A percentile compares a stretch with the other conserved stretches of the same genome.
Evolutionary conservation across 2,797 vertebrate species (phyloP).

Genomic region (Tenualosa thibaudeaui): DNA sequence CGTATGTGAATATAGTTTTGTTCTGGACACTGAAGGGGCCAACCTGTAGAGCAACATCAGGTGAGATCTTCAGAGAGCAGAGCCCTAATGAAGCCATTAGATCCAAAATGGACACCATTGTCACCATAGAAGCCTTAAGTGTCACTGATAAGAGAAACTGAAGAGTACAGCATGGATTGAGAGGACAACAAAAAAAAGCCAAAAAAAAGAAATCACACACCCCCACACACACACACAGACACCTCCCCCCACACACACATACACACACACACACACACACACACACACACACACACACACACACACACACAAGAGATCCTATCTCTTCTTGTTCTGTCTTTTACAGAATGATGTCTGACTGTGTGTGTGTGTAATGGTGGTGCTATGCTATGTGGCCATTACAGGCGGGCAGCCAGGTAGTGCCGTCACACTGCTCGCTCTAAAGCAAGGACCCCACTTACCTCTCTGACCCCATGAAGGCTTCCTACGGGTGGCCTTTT

Average conservation of each 20-base stretch:
- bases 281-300: too few relatives aligned
- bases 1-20: too few relatives aligned
- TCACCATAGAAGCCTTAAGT: not conserved
- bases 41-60: not conserved
- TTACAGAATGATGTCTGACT: not conserved
- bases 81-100: not conserved
- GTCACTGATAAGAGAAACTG: not conserved
- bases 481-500: not conserved
- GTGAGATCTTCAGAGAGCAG: not conserved
- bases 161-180: not conserved
- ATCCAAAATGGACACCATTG: not conserved
- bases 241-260: not conserved
- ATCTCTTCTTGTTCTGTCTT: too few relatives aligned
- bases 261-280: constrained; percentile 28
- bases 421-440: not conserved
- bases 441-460: not conserved
- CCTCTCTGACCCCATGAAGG: not conserved
- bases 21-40: too few relatives aligned
- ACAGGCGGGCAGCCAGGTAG: not conserved
- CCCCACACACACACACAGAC: constrained; percentile 12
- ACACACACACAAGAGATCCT: too few relatives aligned
- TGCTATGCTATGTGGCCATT: constrained; percentile 4
- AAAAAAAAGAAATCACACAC: constrained; percentile 21
- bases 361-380: not conserved
- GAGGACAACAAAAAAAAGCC: not conserved